Conservation (phyloP, 2,113 vertebrate species). For the Furnarius figulus region DNA sequence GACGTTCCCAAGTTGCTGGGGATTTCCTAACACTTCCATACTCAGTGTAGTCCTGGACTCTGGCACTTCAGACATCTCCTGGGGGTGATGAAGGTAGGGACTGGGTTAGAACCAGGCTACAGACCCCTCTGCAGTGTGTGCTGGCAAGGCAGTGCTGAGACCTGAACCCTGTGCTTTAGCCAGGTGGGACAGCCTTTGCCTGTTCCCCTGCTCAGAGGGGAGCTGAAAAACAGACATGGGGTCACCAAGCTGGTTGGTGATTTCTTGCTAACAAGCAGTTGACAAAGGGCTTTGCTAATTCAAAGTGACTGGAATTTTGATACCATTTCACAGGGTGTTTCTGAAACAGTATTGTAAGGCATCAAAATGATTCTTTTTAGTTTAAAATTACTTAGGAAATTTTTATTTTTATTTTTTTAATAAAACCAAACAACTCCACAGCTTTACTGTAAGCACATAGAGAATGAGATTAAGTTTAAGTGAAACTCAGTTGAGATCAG, state of each 20-base stretch:
- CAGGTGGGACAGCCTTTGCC: not conserved
- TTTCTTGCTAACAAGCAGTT: not conserved
- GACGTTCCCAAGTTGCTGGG: not conserved
- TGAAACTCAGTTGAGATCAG: not conserved
- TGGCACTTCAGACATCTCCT: not conserved
- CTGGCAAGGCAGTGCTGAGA: not conserved
- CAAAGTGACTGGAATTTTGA: not conserved
- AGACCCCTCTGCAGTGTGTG: accelerated
- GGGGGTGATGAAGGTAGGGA: not conserved
- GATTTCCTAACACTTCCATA: not conserved
- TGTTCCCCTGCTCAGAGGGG: not conserved
- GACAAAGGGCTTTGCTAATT: not conserved
- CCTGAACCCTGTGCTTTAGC: not conserved
- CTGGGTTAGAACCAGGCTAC: not conserved
- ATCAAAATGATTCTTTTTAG: not conserved
- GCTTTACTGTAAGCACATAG: not conserved
- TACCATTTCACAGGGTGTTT: not conserved
- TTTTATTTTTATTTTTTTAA: not conserved
- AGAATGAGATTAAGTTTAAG: not conserved
- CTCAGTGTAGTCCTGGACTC: not conserved
- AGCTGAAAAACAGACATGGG: not conserved
- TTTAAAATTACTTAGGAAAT: not conserved
- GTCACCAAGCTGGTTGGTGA: not conserved
- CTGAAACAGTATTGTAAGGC: not conserved
- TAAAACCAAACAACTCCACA: not conserved